These are phyloP conservation scores for Trypoxylon attenuatum DNA, from an alignment of 2,888 invertebrate genomes.

Conservation along the genomic window DNA sequence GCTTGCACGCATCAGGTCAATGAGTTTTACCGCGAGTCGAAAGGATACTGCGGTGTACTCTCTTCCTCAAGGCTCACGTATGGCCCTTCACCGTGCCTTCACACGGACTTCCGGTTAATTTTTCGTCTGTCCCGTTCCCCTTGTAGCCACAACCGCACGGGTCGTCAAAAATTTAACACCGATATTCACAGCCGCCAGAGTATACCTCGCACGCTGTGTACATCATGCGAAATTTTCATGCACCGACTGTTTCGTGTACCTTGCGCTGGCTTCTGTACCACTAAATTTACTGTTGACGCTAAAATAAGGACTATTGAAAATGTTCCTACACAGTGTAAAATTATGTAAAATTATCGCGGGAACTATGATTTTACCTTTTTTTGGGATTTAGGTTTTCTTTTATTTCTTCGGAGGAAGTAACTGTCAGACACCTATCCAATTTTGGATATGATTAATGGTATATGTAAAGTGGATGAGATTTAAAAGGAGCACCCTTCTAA, in stretches of 20 bases:
- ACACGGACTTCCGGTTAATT: conserved; percentile 42
- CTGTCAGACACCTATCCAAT: not conserved
- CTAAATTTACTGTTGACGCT: no score
- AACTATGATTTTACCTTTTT: no score
- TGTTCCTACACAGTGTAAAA: no score
- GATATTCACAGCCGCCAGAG: not conserved
- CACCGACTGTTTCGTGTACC: no score
- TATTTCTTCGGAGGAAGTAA: not conserved
- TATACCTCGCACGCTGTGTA: no score
- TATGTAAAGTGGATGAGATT: not conserved
- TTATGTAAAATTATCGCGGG: no score
- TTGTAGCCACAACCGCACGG: no score
- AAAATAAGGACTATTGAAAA: no score
- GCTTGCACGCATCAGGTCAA: not conserved
- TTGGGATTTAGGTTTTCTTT: no score
- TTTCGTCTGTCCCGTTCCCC: not conserved
- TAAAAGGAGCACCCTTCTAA: conserved; percentile 10
- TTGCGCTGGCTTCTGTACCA: no score
- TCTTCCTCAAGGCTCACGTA: conserved; percentile 8
- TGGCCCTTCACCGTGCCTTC: conserved; percentile 10
- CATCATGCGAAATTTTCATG: no score
- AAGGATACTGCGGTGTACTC: conserved; percentile 64
- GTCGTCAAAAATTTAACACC: not conserved
- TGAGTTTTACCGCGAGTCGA: conserved; percentile 31
- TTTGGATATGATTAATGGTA: not conserved